Conservation (phyloP, 2,113 vertebrate genomes). For the Collichthys lucidus region DNA sequence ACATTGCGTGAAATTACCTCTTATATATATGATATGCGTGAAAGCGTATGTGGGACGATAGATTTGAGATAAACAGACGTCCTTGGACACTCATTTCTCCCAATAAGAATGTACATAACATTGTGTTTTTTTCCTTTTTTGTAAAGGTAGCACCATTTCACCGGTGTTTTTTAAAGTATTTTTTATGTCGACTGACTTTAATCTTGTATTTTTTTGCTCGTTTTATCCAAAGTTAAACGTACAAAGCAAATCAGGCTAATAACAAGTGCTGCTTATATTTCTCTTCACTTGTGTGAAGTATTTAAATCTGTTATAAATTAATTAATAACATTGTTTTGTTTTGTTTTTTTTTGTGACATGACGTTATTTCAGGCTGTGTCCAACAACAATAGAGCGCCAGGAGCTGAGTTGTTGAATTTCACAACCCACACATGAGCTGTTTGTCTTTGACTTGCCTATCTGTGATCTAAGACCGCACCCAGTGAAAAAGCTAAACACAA, state of each 20-base stretch:
- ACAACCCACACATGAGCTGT: conserved; percentile 17
- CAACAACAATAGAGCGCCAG: neutral
- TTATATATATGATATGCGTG: neutral
- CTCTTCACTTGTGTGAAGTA: neutral
- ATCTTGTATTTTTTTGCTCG: conserved; percentile 4
- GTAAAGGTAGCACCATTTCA: neutral
- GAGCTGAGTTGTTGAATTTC: conserved; percentile 13
- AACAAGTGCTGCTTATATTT: neutral
- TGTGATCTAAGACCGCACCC: conserved; percentile 62
- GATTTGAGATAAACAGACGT: neutral
- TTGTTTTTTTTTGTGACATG: neutral
- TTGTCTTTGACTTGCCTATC: conserved; percentile 36
- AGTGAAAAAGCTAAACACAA: conserved; percentile 14
- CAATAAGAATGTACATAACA: neutral
- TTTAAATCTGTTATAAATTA: neutral
- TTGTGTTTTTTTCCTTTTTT: neutral
- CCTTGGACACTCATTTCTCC: neutral
- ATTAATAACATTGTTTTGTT: neutral
- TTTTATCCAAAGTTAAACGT: neutral
- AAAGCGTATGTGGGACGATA: neutral
- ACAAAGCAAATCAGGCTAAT: neutral
- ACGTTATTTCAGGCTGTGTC: neutral
- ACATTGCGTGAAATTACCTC: accelerated
- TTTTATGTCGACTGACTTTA: neutral
- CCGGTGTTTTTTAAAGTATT: neutral